These are phyloP conservation scores for Melipona quadrifasciata DNA, from an alignment of 1,140 invertebrate genomes.

Conservation along the genomic window DNA sequence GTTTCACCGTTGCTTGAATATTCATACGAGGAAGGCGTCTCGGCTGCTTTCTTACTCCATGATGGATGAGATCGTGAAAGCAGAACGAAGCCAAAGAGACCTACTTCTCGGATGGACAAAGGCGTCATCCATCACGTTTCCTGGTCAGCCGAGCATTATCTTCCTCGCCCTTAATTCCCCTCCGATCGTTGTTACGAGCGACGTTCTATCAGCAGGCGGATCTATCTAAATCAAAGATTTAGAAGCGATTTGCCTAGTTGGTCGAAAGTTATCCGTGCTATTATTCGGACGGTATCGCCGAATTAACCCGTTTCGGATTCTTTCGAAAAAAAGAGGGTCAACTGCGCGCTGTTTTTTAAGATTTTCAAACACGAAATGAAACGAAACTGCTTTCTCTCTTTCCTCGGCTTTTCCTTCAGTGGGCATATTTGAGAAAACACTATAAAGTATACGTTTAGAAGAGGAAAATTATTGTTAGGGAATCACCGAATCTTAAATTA, in stretches of 20 bases:
- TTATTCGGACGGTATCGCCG: constrained; percentile 1
- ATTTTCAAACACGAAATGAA: neutral
- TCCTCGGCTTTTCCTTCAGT: neutral
- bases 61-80: constrained; percentile 65
- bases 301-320: constrained; percentile 11
- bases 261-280: neutral
- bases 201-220: constrained; percentile 11
- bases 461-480: too few relatives aligned
- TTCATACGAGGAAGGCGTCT: constrained; percentile 58
- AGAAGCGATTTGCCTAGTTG: constrained; percentile 18
- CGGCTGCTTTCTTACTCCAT: constrained; percentile 61
- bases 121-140: constrained; percentile 66
- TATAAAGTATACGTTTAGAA: neutral
- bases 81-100: constrained; percentile 52
- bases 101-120: constrained; percentile 59
- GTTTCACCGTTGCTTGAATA: constrained; percentile 61
- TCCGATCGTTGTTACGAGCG: neutral
- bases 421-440: neutral
- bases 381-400: neutral
- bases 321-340: constrained; percentile 9
- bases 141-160: constrained; percentile 43
- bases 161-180: constrained; percentile 8
- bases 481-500: too few relatives aligned
- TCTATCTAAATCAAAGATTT: neutral
- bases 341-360: neutral